These are phyloP conservation scores for Bufo gargarizans DNA, from an alignment of 2,113 vertebrate genomes.

Conservation along the genomic window DNA sequence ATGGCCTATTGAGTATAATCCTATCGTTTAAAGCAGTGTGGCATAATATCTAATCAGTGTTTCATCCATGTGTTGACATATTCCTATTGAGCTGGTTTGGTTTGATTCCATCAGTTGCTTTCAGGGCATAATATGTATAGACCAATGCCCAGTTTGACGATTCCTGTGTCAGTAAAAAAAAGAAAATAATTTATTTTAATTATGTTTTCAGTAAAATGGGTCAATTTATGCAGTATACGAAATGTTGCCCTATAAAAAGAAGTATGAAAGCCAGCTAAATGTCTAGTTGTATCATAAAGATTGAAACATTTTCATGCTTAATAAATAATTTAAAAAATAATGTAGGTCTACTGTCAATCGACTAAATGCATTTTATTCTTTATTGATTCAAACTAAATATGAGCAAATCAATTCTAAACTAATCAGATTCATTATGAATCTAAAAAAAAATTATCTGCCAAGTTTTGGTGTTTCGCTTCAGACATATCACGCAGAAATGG, in stretches of 20 bases:
- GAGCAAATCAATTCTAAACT: no score
- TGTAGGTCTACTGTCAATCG: neutral
- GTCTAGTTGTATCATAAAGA: neutral
- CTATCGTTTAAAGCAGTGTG: constrained; percentile 22
- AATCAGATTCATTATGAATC: no score
- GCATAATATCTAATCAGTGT: constrained; percentile 27
- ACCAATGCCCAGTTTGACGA: constrained; percentile 30
- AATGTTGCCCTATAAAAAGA: neutral
- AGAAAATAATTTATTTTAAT: constrained; percentile 9
- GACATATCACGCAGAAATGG: no score
- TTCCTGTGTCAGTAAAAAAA: neutral
- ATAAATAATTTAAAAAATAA: neutral
- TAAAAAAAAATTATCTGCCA: no score
- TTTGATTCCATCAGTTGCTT: constrained; percentile 28
- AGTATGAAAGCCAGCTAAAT: neutral
- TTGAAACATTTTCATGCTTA: neutral
- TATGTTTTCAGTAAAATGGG: constrained; percentile 15
- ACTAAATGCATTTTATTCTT: neutral
- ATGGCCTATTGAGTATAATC: constrained; percentile 30
- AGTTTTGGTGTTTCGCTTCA: no score
- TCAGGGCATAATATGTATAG: constrained; percentile 15
- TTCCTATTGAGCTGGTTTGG: constrained; percentile 35
- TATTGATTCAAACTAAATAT: no score
- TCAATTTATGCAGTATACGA: neutral
- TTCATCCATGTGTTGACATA: constrained; percentile 29